Percentiles rank a stretch among this genome's conserved stretches.
phyloP scores from a whole-genome alignment of 2,797 vertebrate genomes.

The Hoplostethus mediterraneus region DNA sequence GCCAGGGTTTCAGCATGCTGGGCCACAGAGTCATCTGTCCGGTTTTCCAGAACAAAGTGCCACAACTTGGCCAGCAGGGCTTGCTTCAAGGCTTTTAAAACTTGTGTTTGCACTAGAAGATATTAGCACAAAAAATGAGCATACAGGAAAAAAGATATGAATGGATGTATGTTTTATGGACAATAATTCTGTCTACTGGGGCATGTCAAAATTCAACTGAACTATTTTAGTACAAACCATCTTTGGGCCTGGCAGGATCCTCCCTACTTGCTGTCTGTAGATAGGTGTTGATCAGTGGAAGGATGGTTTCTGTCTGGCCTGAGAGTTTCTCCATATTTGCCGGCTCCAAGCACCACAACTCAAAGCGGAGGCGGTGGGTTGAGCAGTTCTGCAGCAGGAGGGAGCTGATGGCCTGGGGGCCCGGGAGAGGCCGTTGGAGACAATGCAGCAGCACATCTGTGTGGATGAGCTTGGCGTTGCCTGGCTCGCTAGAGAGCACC shows the following conservation, averaged over 20 bases:
- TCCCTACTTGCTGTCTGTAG: constrained; percentile 74
- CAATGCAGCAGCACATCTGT: constrained; percentile 86
- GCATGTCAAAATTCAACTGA: not conserved
- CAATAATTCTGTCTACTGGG: not conserved
- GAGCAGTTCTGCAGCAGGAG: constrained; percentile 86
- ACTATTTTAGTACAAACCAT: constrained; percentile 80
- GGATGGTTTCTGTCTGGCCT: constrained; percentile 73
- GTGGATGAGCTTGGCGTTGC: constrained; percentile 79
- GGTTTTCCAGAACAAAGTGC: constrained; percentile 61
- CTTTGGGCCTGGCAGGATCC: constrained; percentile 74
- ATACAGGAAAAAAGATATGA: not conserved
- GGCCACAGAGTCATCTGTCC: constrained; percentile 5
- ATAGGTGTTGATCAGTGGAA: constrained; percentile 86
- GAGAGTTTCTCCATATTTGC: constrained; percentile 69
- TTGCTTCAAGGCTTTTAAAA: constrained; percentile 81
- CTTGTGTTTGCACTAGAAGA: constrained; percentile 77
- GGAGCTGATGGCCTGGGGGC: constrained; percentile 68
- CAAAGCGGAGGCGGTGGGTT: constrained; percentile 89
- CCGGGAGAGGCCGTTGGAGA: constrained; percentile 76
- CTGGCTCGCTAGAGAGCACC: constrained; percentile 82
- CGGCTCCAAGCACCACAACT: constrained; percentile 89
- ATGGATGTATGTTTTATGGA: not conserved
- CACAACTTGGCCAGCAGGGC: constrained; percentile 84
- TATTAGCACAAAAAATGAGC: constrained; percentile 1
- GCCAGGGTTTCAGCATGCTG: constrained; percentile 80